These are phyloP conservation scores for Lingula anatina DNA, from an alignment of 2,888 invertebrate genomes.

Conservation along the genomic window DNA sequence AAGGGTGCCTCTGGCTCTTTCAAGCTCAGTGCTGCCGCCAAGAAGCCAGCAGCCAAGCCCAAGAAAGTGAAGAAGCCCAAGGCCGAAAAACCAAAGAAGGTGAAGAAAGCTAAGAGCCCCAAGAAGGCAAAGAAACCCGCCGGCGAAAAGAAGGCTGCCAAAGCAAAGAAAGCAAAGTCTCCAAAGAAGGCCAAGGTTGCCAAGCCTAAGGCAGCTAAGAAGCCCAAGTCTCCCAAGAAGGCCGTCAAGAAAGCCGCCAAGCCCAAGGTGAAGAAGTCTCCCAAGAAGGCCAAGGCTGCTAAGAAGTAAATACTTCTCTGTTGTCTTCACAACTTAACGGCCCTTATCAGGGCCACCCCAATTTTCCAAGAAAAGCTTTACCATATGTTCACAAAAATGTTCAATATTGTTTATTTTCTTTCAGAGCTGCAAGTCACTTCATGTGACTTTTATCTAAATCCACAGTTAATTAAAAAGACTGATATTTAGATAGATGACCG, in stretches of 20 bases:
- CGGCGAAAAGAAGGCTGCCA: too few species aligned
- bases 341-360: too few species aligned
- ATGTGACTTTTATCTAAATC: too few species aligned
- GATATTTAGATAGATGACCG: too few species aligned
- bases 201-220: conserved; percentile 5
- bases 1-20: conserved; percentile 36
- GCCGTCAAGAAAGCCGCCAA: too few species aligned
- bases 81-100: conserved; percentile 1
- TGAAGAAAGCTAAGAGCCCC: conserved; percentile 8
- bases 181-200: conserved; percentile 8
- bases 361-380: too few species aligned
- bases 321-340: too few species aligned
- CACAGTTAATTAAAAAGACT: too few species aligned
- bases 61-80: conserved; percentile 14
- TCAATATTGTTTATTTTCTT: too few species aligned
- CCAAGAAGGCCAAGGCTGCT: conserved; percentile 1
- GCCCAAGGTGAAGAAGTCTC: conserved; percentile 10
- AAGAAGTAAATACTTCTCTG: too few species aligned
- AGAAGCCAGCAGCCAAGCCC: conserved; percentile 4
- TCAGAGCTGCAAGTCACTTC: too few species aligned
- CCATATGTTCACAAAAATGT: too few species aligned
- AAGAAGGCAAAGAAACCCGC: conserved; percentile 11
- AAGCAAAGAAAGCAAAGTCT: conserved; percentile 8
- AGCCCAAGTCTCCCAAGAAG: conserved; percentile 6
- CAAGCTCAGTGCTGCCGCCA: conserved; percentile 16